Evolutionary conservation across 2,113 vertebrate genomes (phyloP).

Genomic region (Cyprinodon brontotheroides): DNA sequence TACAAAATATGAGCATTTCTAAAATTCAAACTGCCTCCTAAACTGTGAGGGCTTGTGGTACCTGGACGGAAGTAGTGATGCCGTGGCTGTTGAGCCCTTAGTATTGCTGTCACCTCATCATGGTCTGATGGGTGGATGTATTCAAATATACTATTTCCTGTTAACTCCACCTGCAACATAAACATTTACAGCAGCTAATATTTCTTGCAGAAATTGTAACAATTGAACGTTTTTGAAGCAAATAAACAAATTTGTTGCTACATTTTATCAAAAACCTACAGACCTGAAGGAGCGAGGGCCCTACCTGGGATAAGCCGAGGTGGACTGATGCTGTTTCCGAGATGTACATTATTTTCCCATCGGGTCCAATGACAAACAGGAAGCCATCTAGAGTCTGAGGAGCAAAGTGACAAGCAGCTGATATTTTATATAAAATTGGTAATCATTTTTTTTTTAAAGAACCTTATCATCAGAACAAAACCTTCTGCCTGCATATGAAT

Average conservation of each 20-base stretch:
- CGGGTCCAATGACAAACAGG: conserved; percentile 93
- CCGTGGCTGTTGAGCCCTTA: conserved; percentile 86
- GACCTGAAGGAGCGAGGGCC: not conserved
- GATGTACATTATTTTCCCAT: conserved; percentile 98
- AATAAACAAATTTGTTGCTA: not conserved
- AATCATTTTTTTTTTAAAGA: not conserved
- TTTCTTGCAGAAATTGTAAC: not conserved
- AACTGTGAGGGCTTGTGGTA: conserved; percentile 49
- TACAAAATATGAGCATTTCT: not conserved
- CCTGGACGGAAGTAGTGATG: conserved; percentile 89
- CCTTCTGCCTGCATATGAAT: not conserved
- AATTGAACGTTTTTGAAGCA: not conserved
- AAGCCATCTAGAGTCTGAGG: conserved; percentile 94
- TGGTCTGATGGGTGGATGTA: conserved; percentile 96
- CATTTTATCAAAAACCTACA: not conserved
- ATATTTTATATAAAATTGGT: not conserved
- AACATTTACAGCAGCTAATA: conserved; percentile 18
- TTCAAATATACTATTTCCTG: conserved; percentile 95
- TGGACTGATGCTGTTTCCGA: conserved; percentile 96
- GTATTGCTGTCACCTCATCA: conserved; percentile 93
- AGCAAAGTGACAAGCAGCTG: conserved; percentile 22
- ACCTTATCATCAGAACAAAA: not conserved
- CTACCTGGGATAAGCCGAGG: conserved; percentile 92
- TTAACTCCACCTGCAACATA: conserved; percentile 89
- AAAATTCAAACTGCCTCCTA: not conserved